These are phyloP conservation scores for Boloria euphrosyne DNA, from an alignment of 2,888 invertebrate genomes.

Conservation along the genomic window DNA sequence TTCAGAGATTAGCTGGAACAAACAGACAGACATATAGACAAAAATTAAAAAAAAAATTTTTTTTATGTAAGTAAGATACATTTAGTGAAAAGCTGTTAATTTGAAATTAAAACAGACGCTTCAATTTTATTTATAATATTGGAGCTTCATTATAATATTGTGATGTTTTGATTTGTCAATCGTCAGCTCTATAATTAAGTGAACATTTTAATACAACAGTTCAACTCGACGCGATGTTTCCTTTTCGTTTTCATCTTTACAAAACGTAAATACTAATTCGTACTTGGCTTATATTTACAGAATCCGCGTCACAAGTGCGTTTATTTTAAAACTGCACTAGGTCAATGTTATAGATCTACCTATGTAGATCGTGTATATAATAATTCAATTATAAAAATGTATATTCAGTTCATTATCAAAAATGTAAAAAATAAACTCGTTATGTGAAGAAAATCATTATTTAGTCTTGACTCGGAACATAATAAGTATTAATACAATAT, in stretches of 20 bases:
- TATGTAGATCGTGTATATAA: constrained; percentile 4
- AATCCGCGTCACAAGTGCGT: constrained; percentile 17
- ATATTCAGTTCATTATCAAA: background rate
- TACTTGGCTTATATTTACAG: constrained; percentile 25
- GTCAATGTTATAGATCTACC: constrained; percentile 24
- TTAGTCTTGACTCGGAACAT: background rate
- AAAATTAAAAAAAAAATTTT: no score
- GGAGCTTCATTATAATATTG: no score
- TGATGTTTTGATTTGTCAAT: no score
- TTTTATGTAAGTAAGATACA: no score
- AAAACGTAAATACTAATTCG: constrained; percentile 13
- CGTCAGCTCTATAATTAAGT: no score
- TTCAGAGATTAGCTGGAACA: no score
- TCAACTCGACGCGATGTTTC: background rate
- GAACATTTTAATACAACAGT: no score
- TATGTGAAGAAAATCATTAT: no score
- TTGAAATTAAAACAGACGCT: no score
- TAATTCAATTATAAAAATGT: background rate
- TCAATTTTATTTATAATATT: no score
- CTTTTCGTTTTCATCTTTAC: background rate
- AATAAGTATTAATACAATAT: background rate
- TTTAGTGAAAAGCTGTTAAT: no score
- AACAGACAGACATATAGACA: no score
- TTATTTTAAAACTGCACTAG: constrained; percentile 29
- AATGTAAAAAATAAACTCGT: background rate